Base-by-base conservation (phyloP, 2,888 invertebrate species). In the Rhopalosiphum nymphaeae region DNA sequence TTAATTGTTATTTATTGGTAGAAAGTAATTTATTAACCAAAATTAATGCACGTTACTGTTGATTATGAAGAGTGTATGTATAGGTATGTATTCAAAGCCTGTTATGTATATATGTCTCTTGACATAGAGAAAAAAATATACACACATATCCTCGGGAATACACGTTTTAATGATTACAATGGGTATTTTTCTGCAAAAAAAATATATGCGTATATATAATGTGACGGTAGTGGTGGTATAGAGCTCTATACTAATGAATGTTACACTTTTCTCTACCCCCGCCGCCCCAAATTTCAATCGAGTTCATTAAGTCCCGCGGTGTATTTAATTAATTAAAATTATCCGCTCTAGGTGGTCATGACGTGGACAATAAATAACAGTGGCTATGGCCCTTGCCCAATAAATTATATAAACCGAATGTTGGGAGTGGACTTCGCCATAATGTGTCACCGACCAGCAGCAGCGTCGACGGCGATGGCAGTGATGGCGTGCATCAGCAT, bases 251-350 rank as follows among this genome's bases (percentile, higher is more conserved):
- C 93, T 93, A 93, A 90, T 86, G 93, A 93, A 93, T 46, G 93
- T 85, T 93, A 84, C 93, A 84, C 57, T 93, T 85, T 89, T 90
- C 46, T 29, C 57, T 46, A 16, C 46, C 89, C n/a, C 36, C n/a
- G 61, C n/a, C 89, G 4, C 26, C 67, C 84, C 87, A 53, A 91
- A 91, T 61, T 91, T 94, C 94, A 89, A 89, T 92, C 94, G 78
- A 89, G 89, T 92, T 91, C 91, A 84, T 92, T 94, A 94, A 94
- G 91, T 94, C 85, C 53, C 78, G 49, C 67, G 90, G 87, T 88
- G 67, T 87, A 53, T 91, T 91, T 94, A 94, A 94, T 91, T 92
- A 92, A 92, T 94, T 94, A 92, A 88, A 92, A 92, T 94, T 57
- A 94, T 88, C 87, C 89, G 44, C 91, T 91, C 94, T 91, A 94